phyloP scores from a whole-genome alignment of 2,113 vertebrate genomes.

The Pogona vitticeps region DNA sequence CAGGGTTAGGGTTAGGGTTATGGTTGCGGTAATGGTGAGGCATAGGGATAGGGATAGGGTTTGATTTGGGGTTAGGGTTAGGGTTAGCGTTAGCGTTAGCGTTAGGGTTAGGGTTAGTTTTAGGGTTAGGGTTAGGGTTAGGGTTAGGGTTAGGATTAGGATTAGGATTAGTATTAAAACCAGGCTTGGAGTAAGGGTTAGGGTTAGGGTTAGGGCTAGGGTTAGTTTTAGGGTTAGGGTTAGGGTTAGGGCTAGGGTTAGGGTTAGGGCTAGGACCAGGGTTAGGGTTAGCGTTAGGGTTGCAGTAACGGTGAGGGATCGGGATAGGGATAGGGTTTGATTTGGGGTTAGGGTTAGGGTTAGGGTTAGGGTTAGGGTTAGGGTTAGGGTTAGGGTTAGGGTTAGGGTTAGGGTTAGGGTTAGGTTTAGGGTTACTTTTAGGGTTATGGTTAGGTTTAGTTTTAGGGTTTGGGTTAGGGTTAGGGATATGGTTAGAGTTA shows the following conservation, averaged over 20 bases:
- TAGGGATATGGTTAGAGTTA: too few species aligned
- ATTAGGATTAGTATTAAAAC: too few species aligned
- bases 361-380: neutral
- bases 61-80: too few species aligned
- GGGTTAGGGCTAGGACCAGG: neutral
- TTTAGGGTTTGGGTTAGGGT: too few species aligned
- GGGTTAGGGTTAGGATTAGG: too few species aligned
- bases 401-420: neutral
- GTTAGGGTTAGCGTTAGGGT: neutral
- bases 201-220: too few species aligned
- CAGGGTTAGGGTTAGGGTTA: neutral
- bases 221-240: too few species aligned
- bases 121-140: constrained; percentile 18
- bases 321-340: too few species aligned
- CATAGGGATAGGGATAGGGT: constrained; percentile 1
- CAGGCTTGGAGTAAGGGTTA: too few species aligned
- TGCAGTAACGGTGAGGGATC: neutral
- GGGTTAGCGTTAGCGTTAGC: constrained; percentile 3
- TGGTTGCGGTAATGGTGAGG: constrained; percentile 2
- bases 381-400: neutral
- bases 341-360: neutral
- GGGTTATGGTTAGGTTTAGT: too few species aligned
- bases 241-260: too few species aligned
- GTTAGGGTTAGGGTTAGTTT: constrained; percentile 23
- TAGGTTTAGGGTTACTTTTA: too few species aligned